These are phyloP conservation scores for Caranx ignobilis DNA, from an alignment of 2,113 vertebrate species.

Conservation along the genomic window DNA sequence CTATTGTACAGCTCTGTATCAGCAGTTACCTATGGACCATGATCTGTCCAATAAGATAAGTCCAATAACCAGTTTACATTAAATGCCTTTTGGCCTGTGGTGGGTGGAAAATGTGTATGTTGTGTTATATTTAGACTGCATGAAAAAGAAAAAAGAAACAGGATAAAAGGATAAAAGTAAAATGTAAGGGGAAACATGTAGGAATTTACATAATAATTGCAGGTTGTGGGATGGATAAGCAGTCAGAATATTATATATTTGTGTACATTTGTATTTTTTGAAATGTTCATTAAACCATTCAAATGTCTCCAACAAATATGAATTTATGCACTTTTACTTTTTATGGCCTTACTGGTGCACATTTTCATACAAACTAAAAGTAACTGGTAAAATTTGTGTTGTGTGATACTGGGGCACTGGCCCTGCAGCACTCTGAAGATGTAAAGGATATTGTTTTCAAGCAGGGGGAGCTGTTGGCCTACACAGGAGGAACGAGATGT, in stretches of 20 bases:
- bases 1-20: conserved; percentile 30
- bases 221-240: conserved; percentile 9
- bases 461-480: conserved; percentile 45
- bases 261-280: conserved; percentile 70
- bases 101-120: conserved; percentile 8
- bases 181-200: conserved; percentile 28
- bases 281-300: conserved; percentile 73
- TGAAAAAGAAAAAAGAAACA: conserved; percentile 27
- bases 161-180: conserved; percentile 7
- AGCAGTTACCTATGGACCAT: background rate
- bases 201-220: conserved; percentile 25
- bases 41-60: conserved; percentile 17
- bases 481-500: background rate
- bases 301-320: conserved; percentile 49
- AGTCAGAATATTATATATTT: conserved; percentile 52
- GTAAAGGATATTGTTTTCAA: background rate
- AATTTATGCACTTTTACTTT: conserved; percentile 10
- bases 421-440: background rate
- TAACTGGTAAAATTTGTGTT: background rate
- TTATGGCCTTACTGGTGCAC: background rate
- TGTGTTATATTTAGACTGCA: conserved; percentile 43
- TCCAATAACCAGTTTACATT: conserved; percentile 50
- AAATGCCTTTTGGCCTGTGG: conserved; percentile 34
- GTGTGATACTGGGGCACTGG: background rate
- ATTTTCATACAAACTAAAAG: background rate